Conservation (phyloP, 2,797 vertebrate species). For the Tarsius wallacei region DNA sequence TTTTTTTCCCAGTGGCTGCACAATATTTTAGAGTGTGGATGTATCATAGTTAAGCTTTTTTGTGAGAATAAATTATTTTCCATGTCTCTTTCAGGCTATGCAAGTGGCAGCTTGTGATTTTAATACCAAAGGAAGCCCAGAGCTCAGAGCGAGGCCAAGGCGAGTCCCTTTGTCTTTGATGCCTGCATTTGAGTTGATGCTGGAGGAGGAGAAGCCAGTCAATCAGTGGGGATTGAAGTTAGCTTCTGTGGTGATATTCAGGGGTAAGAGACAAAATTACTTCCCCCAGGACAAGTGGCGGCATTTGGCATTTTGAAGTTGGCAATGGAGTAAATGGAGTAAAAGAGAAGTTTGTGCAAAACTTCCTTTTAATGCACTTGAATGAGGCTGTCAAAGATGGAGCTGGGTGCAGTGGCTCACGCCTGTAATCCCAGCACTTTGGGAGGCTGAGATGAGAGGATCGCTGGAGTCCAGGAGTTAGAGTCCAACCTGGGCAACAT, state of each 20-base stretch:
- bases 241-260: not conserved
- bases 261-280: not conserved
- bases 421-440: too few species aligned
- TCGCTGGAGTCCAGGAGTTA: too few species aligned
- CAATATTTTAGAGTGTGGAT: not conserved
- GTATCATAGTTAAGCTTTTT: not conserved
- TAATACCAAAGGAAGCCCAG: slow-evolving; percentile 76
- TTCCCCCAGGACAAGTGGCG: not conserved
- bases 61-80: not conserved
- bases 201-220: not conserved
- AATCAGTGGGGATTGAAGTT: not conserved
- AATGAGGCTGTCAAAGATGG: rapidly evolving
- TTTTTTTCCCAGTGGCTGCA: not conserved
- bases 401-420: too few species aligned
- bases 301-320: not conserved
- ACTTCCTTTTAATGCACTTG: not conserved
- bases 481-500: too few species aligned
- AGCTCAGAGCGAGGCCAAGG: slow-evolving; percentile 54
- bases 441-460: too few species aligned
- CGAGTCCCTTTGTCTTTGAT: slow-evolving; percentile 8
- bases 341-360: rapidly evolving
- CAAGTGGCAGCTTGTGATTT: slow-evolving; percentile 80
- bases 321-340: not conserved
- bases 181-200: not conserved
- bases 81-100: slow-evolving; percentile 21